Evolutionary conservation across 2,797 vertebrate species (phyloP).

Genomic region (Sebastes oblongus): DNA sequence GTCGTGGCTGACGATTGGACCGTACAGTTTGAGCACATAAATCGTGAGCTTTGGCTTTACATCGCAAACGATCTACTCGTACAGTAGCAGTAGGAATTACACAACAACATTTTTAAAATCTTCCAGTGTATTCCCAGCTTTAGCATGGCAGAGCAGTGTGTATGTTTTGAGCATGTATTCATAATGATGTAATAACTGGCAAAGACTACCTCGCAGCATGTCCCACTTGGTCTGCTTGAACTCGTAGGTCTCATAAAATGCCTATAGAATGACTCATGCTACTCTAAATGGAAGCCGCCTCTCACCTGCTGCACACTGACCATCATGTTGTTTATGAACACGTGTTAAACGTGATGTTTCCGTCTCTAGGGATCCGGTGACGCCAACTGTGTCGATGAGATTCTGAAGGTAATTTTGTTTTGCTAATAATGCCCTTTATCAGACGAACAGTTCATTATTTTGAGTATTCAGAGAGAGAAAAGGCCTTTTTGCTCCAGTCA

Average conservation of each 20-base stretch:
- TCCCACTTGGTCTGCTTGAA: conserved; percentile 15
- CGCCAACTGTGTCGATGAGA: conserved; percentile 97
- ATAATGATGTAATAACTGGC: conserved; percentile 26
- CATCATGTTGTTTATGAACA: conserved; percentile 19
- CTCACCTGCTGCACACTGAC: conserved; percentile 39
- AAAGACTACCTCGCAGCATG: conserved; percentile 8
- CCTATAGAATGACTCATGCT: conserved; percentile 42
- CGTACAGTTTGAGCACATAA: too few species aligned
- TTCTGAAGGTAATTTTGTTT: conserved; percentile 88
- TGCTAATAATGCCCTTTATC: not conserved
- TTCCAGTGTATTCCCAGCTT: too few species aligned
- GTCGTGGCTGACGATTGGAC: too few species aligned
- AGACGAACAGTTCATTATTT: not conserved
- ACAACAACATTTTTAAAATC: too few species aligned
- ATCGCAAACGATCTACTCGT: too few species aligned
- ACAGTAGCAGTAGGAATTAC: too few species aligned
- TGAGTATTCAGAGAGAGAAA: not conserved
- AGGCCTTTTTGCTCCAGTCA: not conserved
- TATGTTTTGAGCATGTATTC: conserved; percentile 1
- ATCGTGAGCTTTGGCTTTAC: too few species aligned
- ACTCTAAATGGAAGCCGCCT: conserved; percentile 41
- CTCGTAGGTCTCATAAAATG: conserved; percentile 27
- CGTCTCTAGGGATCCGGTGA: conserved; percentile 90
- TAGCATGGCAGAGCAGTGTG: not conserved
- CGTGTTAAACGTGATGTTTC: conserved; percentile 49